Evolutionary conservation across 2,888 invertebrate genomes (phyloP).

Genomic region (Tanypteryx hageni): DNA sequence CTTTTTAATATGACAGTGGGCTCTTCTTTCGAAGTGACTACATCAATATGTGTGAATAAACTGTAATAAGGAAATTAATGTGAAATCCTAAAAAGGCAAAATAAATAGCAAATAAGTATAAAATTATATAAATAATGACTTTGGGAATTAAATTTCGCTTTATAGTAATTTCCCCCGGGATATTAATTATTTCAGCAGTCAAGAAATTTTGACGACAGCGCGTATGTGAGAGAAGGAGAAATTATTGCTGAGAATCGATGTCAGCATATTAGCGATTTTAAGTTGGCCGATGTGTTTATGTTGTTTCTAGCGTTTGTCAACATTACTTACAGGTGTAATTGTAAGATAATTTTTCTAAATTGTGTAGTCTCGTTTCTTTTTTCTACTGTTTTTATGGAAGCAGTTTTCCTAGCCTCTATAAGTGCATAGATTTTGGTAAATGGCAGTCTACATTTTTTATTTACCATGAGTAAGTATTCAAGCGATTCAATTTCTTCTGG

Average conservation of each 20-base stretch:
- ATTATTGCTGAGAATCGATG: slow-evolving; percentile 30
- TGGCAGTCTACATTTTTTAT: neutral
- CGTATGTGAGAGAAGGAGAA: slow-evolving; percentile 33
- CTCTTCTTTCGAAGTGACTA: neutral
- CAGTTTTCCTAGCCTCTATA: neutral
- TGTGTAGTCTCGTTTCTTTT: neutral
- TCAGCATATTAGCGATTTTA: slow-evolving; percentile 16
- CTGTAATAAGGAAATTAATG: neutral
- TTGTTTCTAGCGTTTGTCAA: neutral
- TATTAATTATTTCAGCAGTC: neutral
- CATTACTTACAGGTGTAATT: neutral
- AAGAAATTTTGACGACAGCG: slow-evolving; percentile 37
- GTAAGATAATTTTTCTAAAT: neutral
- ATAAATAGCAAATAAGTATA: neutral
- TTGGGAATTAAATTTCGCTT: neutral
- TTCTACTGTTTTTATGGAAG: neutral
- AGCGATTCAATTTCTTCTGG: slow-evolving; percentile 50
- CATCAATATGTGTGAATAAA: neutral
- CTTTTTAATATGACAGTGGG: neutral
- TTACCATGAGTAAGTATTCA: slow-evolving; percentile 33
- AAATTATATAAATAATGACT: neutral
- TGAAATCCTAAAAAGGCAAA: neutral
- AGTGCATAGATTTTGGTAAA: neutral
- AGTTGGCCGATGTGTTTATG: slow-evolving; percentile 3
- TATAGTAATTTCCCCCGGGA: neutral